Evolutionary conservation across 1,140 invertebrate genomes (phyloP).

Genomic region (Meloidogyne hapla): DNA sequence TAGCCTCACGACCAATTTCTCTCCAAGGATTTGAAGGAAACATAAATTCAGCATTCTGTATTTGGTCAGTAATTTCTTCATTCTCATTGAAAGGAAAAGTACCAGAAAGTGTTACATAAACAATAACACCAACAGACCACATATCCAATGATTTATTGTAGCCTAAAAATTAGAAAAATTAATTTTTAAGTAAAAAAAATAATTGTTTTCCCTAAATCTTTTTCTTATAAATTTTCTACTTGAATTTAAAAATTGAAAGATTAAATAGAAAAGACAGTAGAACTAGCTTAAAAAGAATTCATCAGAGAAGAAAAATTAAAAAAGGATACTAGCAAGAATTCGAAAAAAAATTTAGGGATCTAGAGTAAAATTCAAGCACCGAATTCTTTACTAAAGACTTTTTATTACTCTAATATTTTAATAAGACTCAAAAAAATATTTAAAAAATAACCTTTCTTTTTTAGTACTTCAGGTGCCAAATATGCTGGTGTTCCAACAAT

Average conservation of each 20-base stretch:
- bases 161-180: constrained; percentile 71
- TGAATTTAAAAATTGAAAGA: too few relatives aligned
- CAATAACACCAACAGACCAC: constrained; percentile 99
- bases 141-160: constrained; percentile 97
- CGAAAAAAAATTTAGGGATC: too few relatives aligned
- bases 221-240: too few relatives aligned
- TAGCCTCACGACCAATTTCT: constrained; percentile 89
- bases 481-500: constrained; percentile 77
- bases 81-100: constrained; percentile 96
- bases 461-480: constrained; percentile 90
- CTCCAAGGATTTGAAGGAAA: constrained; percentile 96
- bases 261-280: too few relatives aligned
- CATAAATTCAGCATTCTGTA: constrained; percentile 99
- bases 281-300: too few relatives aligned
- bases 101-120: constrained; percentile 86
- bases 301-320: too few relatives aligned
- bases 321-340: too few relatives aligned
- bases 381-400: too few relatives aligned
- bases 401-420: too few relatives aligned
- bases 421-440: too few relatives aligned
- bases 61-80: constrained; percentile 98
- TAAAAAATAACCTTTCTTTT: constrained; percentile 70
- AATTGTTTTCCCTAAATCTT: too few relatives aligned
- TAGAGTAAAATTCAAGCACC: background rate
- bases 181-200: background rate